Percentiles rank a stretch among this genome's conserved stretches.
These are phyloP conservation scores for Cerceris rybyensis DNA, from an alignment of 2,888 invertebrate genomes.

Conservation along the genomic window DNA sequence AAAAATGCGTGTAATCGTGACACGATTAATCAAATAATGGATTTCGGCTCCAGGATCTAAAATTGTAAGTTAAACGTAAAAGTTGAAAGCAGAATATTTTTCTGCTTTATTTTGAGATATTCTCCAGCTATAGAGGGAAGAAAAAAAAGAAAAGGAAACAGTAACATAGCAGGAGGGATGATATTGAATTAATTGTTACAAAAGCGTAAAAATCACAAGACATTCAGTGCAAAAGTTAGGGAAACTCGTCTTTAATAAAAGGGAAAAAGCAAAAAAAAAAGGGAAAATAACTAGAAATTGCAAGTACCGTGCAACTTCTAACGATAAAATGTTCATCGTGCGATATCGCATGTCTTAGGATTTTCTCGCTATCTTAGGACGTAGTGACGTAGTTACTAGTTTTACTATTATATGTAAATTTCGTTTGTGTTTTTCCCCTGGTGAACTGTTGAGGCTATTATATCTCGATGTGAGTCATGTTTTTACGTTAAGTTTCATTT, in stretches of 20 bases:
- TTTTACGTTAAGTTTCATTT: constrained; percentile 75
- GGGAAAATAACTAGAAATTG: constrained; percentile 61
- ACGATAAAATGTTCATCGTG: constrained; percentile 60
- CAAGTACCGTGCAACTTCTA: constrained; percentile 62
- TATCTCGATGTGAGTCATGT: constrained; percentile 76
- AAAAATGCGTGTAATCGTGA: constrained; percentile 48
- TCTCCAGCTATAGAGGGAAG: constrained; percentile 70
- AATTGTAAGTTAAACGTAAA: constrained; percentile 70
- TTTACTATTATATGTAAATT: constrained; percentile 80
- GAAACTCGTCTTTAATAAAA: constrained; percentile 55
- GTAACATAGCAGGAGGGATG: constrained; percentile 70
- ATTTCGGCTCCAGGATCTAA: constrained; percentile 72
- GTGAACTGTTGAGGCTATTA: constrained; percentile 81
- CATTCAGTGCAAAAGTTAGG: constrained; percentile 65
- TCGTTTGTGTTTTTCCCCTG: constrained; percentile 81
- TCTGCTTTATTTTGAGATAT: constrained; percentile 76
- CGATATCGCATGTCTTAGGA: constrained; percentile 78
- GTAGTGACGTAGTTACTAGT: constrained; percentile 79
- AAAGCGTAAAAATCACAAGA: constrained; percentile 80
- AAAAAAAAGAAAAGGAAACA: constrained; percentile 47
- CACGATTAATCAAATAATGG: constrained; percentile 62
- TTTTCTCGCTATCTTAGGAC: constrained; percentile 80
- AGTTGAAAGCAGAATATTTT: constrained; percentile 68
- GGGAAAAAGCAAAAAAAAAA: constrained; percentile 57
- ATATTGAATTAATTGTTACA: constrained; percentile 79